A percentile compares a stretch with the other conserved stretches of the same genome.
phyloP scores from a whole-genome alignment of 2,113 vertebrate genomes.

The Mus spicilegus region DNA sequence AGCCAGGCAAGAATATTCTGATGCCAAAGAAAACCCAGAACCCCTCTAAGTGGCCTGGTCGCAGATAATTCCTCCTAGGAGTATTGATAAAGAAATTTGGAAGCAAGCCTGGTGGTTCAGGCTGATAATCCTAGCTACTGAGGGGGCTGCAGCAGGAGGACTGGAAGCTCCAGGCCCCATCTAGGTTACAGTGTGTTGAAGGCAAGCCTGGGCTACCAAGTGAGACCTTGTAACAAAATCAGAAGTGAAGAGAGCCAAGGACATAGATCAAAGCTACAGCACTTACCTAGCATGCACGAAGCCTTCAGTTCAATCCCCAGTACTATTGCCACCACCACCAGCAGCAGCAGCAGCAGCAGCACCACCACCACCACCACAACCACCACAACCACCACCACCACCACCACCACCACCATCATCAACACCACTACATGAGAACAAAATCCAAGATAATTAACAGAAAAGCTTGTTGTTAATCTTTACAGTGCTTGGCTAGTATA shows the following conservation, averaged over 20 bases:
- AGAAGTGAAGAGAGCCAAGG: not conserved
- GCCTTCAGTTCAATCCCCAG: not conserved
- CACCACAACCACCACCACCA: too few relatives aligned
- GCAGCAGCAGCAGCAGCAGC: not conserved
- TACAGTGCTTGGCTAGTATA: not conserved
- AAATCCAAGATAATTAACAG: constrained; percentile 8
- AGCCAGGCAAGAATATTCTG: not conserved
- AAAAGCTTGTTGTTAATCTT: not conserved
- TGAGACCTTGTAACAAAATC: not conserved
- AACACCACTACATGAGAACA: not conserved
- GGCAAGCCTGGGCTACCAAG: not conserved
- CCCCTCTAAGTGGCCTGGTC: not conserved
- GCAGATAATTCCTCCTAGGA: not conserved
- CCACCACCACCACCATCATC: too few relatives aligned
- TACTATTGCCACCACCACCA: too few relatives aligned
- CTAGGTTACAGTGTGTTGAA: not conserved
- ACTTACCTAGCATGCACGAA: not conserved
- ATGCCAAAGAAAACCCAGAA: not conserved
- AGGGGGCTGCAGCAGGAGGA: not conserved
- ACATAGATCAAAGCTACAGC: not conserved
- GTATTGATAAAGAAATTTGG: not conserved
- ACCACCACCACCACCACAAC: too few relatives aligned
- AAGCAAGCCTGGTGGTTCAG: not conserved
- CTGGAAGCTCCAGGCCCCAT: not conserved
- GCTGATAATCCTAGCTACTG: not conserved